phyloP scores from a whole-genome alignment of 2,888 invertebrate species.

The Calameuta idolon region DNA sequence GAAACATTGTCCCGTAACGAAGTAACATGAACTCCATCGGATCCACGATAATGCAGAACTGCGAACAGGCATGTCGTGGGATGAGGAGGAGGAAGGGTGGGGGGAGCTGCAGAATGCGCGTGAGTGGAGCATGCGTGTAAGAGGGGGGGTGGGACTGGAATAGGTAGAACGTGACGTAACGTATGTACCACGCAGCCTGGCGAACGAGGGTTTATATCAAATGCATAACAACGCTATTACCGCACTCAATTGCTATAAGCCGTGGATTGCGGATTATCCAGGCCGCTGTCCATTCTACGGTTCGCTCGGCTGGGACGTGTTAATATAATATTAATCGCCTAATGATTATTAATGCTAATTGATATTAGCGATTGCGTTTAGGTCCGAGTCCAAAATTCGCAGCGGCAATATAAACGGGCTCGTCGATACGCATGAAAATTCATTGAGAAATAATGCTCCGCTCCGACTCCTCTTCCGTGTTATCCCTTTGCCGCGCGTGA shows the following conservation, averaged over 20 bases:
- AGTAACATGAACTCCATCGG: too few relatives aligned
- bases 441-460: too few relatives aligned
- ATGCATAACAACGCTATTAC: conserved; percentile 56
- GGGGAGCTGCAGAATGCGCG: too few relatives aligned
- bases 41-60: not conserved
- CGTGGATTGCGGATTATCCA: conserved; percentile 54
- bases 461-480: too few relatives aligned
- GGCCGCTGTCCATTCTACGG: conserved; percentile 21
- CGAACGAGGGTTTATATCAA: conserved; percentile 51
- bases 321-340: conserved; percentile 48
- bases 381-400: not conserved
- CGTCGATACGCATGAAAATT: too few relatives aligned
- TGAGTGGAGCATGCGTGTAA: not conserved
- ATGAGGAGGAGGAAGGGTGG: too few relatives aligned
- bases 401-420: not conserved
- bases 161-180: conserved; percentile 6
- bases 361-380: conserved; percentile 34
- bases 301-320: conserved; percentile 11
- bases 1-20: too few relatives aligned
- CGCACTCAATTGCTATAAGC: conserved; percentile 54
- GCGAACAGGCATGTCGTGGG: not conserved
- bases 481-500: too few relatives aligned
- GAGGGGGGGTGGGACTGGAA: conserved; percentile 13
- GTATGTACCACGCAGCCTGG: conserved; percentile 12
- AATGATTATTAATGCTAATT: conserved; percentile 51